Evolutionary conservation across 2,113 vertebrate species (phyloP).

Genomic region (Cranoglanis bouderius): DNA sequence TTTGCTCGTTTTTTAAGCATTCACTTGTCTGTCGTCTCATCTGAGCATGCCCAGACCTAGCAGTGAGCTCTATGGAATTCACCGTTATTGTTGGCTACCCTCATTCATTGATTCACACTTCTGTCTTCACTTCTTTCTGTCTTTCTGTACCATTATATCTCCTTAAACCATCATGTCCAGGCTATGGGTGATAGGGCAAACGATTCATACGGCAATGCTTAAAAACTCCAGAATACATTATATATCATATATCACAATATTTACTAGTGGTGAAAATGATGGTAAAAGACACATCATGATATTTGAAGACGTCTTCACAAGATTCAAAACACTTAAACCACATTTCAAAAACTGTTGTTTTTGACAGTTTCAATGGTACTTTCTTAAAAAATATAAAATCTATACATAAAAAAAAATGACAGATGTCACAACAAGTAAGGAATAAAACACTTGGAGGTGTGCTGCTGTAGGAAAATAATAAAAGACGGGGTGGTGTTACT

Average conservation of each 20-base stretch:
- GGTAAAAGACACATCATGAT: not conserved
- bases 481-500: not conserved
- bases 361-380: not conserved
- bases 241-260: not conserved
- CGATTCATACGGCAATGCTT: not conserved
- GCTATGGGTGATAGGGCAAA: not conserved
- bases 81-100: conserved; percentile 5
- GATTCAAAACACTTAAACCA: not conserved
- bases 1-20: conserved; percentile 50
- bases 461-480: not conserved
- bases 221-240: too few species aligned
- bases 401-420: not conserved
- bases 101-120: conserved; percentile 20
- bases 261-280: not conserved
- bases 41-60: conserved; percentile 47
- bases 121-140: conserved; percentile 18
- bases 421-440: not conserved
- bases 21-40: conserved; percentile 29
- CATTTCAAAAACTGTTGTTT: not conserved
- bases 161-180: conserved; percentile 12
- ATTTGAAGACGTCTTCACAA: not conserved
- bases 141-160: conserved; percentile 23
- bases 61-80: conserved; percentile 42
- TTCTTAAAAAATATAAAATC: not conserved
- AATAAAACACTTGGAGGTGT: not conserved